Conservation (phyloP, 2,888 invertebrate genomes). For the Capitulum mitella region DNA sequence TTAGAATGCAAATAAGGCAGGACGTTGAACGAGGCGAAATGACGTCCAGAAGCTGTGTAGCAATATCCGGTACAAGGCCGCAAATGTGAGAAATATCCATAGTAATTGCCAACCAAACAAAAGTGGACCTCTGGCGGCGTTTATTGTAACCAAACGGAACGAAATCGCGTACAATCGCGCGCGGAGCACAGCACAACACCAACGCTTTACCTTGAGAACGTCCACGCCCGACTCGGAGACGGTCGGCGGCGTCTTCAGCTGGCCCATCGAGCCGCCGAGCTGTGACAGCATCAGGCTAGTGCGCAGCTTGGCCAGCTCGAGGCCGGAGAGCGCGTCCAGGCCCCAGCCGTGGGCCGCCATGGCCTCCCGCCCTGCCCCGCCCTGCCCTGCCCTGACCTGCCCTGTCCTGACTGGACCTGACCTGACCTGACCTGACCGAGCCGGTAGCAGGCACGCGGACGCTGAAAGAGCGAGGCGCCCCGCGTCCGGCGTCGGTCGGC, state of each 20-base stretch:
- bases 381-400: neutral
- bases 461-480: neutral
- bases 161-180: no score
- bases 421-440: neutral
- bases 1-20: neutral
- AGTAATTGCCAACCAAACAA: no score
- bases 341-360: neutral
- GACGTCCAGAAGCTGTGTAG: neutral
- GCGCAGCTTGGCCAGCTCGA: conserved; percentile 15
- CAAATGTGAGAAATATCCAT: neutral
- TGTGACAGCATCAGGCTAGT: conserved; percentile 8
- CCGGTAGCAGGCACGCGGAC: neutral
- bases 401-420: neutral
- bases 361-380: neutral
- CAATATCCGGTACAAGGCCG: neutral
- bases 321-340: neutral
- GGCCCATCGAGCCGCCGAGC: neutral
- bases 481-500: neutral
- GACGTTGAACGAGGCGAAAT: neutral
- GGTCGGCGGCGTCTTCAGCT: neutral
- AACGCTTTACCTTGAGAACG: neutral
- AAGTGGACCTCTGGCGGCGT: neutral
- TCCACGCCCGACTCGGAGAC: neutral
- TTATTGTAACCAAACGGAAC: neutral
- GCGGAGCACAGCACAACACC: no score